Conservation (phyloP, 2,888 invertebrate species). For the Drosophila infuscata region DNA sequence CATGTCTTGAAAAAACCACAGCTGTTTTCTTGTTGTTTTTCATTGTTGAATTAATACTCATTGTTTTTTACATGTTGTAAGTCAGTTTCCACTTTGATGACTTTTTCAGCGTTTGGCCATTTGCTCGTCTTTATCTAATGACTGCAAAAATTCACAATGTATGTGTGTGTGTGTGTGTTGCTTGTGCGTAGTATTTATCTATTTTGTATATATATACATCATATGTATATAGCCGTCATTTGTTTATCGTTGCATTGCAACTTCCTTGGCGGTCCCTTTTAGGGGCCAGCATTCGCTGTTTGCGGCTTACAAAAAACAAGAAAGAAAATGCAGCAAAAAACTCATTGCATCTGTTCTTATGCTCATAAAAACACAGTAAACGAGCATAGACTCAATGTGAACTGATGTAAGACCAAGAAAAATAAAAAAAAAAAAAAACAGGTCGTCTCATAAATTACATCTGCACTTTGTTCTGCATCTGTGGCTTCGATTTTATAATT, state of each 20-base stretch:
- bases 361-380: conserved; percentile 17
- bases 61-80: conserved; percentile 34
- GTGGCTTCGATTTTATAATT: conserved; percentile 8
- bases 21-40: conserved; percentile 31
- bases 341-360: conserved; percentile 16
- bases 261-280: conserved; percentile 67
- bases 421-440: conserved; percentile 20
- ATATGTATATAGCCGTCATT: conserved; percentile 42
- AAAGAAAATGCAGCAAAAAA: conserved; percentile 15
- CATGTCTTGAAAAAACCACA: conserved; percentile 25
- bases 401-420: conserved; percentile 44
- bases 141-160: conserved; percentile 34
- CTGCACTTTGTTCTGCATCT: conserved; percentile 43
- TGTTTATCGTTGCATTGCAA: conserved; percentile 58
- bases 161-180: conserved; percentile 11
- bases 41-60: conserved; percentile 48
- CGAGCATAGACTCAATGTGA: conserved; percentile 47
- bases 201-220: conserved; percentile 25
- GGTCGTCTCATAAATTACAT: conserved; percentile 36
- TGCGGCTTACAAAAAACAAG: conserved; percentile 46
- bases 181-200: conserved; percentile 44
- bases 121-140: conserved; percentile 57
- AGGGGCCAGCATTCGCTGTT: conserved; percentile 31
- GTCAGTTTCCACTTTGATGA: conserved; percentile 51
- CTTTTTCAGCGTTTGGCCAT: conserved; percentile 44